Conservation (phyloP, 2,113 vertebrate genomes). For the Benitochromis conjunctus region DNA sequence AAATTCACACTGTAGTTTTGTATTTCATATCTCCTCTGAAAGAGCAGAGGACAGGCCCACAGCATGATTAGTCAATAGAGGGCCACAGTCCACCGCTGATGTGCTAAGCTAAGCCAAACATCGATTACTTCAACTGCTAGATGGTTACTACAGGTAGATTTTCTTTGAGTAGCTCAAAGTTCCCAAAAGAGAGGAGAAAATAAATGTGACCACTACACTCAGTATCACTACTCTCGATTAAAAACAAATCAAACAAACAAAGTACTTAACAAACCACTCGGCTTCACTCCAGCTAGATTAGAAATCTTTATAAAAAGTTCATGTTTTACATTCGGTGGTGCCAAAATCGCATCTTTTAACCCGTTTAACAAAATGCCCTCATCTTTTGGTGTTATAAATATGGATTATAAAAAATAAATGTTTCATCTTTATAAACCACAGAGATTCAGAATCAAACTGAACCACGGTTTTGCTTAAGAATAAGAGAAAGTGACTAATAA, state of each 20-base stretch:
- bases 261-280: not conserved
- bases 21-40: not conserved
- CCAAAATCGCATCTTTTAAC: not conserved
- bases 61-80: not conserved
- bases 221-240: not conserved
- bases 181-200: not conserved
- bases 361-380: not conserved
- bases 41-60: not conserved
- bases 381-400: not conserved
- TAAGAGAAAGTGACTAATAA: not conserved
- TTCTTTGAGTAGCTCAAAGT: not conserved
- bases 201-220: not conserved
- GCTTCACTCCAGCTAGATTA: not conserved
- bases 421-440: not conserved
- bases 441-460: not conserved
- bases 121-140: not conserved
- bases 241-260: not conserved
- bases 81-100: not conserved
- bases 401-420: constrained; percentile 19
- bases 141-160: not conserved
- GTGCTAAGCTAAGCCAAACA: not conserved
- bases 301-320: not conserved
- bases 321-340: not conserved
- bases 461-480: not conserved
- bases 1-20: not conserved